Conservation (phyloP, 2,113 vertebrate species). For the Etheostoma cragini region DNA sequence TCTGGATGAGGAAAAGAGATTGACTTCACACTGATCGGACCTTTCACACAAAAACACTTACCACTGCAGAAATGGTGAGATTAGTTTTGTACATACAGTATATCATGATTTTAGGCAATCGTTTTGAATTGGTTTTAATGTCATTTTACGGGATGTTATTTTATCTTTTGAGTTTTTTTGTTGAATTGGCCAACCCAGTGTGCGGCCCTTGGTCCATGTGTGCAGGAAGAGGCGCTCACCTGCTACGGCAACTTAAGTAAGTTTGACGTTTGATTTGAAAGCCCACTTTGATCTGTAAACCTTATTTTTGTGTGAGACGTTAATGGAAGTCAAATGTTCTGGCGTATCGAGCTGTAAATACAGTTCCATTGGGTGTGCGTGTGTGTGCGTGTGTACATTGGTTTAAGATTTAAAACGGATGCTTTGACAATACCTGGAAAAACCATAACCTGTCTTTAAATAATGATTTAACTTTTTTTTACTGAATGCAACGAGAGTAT, state of each 20-base stretch:
- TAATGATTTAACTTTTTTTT: slow-evolving; percentile 72
- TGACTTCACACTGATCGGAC: background rate
- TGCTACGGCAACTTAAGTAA: slow-evolving; percentile 32
- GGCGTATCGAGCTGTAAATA: slow-evolving; percentile 10
- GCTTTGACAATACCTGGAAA: slow-evolving; percentile 51
- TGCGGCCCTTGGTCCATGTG: slow-evolving; percentile 12
- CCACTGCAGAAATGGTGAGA: slow-evolving; percentile 42
- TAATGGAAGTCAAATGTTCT: background rate
- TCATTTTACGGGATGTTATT: slow-evolving; percentile 43
- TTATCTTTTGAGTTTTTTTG: slow-evolving; percentile 46
- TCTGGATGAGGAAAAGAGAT: background rate
- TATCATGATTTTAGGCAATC: slow-evolving; percentile 33
- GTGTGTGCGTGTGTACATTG: slow-evolving; percentile 22
- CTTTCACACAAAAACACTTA: slow-evolving; percentile 11
- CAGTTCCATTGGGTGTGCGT: slow-evolving; percentile 34
- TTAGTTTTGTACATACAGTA: slow-evolving; percentile 58
- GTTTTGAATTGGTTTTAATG: slow-evolving; percentile 53
- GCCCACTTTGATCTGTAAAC: slow-evolving; percentile 46
- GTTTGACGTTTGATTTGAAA: slow-evolving; percentile 51
- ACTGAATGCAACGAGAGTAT: slow-evolving; percentile 67
- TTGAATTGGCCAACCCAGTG: background rate
- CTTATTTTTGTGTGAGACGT: slow-evolving; percentile 21
- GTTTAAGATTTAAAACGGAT: slow-evolving; percentile 36
- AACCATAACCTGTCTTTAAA: slow-evolving; percentile 49
- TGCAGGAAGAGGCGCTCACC: slow-evolving; percentile 34